Evolutionary conservation across 2,113 vertebrate species (phyloP), one percentile per base, ranked within the genome.

Genomic region (Engystomops pustulosus): DNA sequence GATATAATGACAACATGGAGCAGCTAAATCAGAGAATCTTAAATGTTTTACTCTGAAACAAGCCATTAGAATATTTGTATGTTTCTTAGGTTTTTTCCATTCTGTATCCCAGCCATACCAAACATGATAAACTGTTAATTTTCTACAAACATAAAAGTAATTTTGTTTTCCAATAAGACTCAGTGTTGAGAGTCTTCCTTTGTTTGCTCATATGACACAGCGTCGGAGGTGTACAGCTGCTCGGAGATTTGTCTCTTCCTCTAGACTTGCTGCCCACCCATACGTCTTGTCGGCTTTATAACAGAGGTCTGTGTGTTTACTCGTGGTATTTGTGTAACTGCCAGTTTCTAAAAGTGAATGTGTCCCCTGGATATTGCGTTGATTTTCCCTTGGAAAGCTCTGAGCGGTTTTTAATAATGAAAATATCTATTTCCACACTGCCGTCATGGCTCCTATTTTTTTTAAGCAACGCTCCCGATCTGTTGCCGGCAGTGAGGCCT

Each of bases 401-500:
- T 18, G 12, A 27, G 72, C 60, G 30, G 45, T 12, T 53, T 38
- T 76, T 78, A 69, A 69, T 84, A 84, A 69, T 41, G 60, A 78
- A 84, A 77, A 69, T 74, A 78, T 38, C 58, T 25, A 78, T 53
- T 84, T 78, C n/a, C 41, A 41, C 82, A 53, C 69, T 68, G 23
- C 82, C 60, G 62, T 38, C 60, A 78, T 44, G 44, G 44, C 44
- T 38, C 58, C 20, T 82, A 60, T 25, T 38, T 58, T 58, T 71
- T 44, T 71, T n/a, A 51, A 20, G 44, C 60, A 36, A 78, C 23
- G 38, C 5, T 68, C 55, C 32, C 60, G 75, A 84, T 51, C 82
- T 84, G 82, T 78, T 84, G 44, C 32, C 78, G 82, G 74, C 32
- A 34, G 4, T 12, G n/a, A 78, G 10, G 15, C n/a, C 32, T 65